Percentiles rank a stretch among this genome's conserved stretches.
Conservation (phyloP, 2,888 invertebrate species). For the Eupsilia transversa region DNA sequence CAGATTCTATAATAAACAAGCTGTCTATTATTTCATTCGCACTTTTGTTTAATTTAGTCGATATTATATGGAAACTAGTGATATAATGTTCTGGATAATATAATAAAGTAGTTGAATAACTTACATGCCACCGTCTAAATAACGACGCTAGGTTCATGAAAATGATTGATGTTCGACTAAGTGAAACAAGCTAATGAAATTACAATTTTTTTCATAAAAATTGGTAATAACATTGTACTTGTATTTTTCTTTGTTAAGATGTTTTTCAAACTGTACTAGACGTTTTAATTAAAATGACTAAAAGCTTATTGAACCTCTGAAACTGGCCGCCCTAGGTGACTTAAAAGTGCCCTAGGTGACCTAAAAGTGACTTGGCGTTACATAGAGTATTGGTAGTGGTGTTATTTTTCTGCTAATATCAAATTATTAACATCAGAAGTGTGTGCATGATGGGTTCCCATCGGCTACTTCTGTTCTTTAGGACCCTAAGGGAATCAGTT, state of each 20-base stretch:
- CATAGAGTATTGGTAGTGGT: neutral
- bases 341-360: neutral
- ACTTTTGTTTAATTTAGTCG: neutral
- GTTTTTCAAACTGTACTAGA: neutral
- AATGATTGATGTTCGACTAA: constrained; percentile 38
- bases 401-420: neutral
- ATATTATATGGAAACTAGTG: neutral
- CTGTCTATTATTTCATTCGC: constrained; percentile 10
- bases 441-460: neutral
- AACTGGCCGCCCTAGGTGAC: neutral
- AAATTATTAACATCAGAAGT: neutral
- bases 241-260: neutral
- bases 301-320: neutral
- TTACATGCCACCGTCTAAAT: neutral
- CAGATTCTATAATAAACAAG: constrained; percentile 1
- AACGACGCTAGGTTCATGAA: constrained; percentile 12
- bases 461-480: neutral
- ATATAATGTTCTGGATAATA: neutral
- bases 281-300: neutral
- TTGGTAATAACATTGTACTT: neutral
- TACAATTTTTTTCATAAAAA: neutral
- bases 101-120: constrained; percentile 2
- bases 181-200: constrained; percentile 35
- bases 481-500: neutral
- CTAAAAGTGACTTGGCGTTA: neutral